Evolutionary conservation across 1,140 invertebrate species (phyloP), one percentile per base, ranked within the genome.

Genomic region (Hestina assimilis): DNA sequence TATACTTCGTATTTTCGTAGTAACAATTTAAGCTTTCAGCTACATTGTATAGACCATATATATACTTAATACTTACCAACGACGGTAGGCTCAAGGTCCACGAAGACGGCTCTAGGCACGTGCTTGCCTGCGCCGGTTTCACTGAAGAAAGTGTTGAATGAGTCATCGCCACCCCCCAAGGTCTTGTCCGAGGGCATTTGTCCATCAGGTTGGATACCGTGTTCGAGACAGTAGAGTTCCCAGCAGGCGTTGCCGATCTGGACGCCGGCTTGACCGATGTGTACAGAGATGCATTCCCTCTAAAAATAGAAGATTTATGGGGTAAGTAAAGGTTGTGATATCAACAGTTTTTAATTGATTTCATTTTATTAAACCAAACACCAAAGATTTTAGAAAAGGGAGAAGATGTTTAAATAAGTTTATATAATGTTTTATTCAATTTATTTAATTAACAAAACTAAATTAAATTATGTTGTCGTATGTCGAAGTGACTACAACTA

Each of bases 201-300:
- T 2, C 96, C 96, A 89, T 97, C 95, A 38, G 95, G 95, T 82
- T 96, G 95, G 77, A 97, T 97, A 19, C 95, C 95, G 89, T 96
- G 96, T 83, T 97, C 96, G 66, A 97, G 84, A 79, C 96, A 97
- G 89, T 96, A 97, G 50, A 97, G 89, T 79, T 97, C 96, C 93
- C 93, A 94, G 77, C 93, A 93, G 45, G 94, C 94, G 80, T 96
- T 96, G 60, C 95, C 96, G 76, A 97, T 96, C 89, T 97, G 96
- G 2, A 96, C 95, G 40, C 96, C 96, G 55, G 95, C 95, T 89
- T 97, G 96, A 35, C 96, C 96, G 70, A 97, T 92, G 85, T 97
- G 96, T 59, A 96, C 92, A 66, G 94, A 95, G 71, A 97, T 95
- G 75, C 94, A 95, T 91, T 97, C 96, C 89, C 93, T 92, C 93